Conservation (phyloP, 2,113 vertebrate species). For the Pseudonaja textilis region DNA sequence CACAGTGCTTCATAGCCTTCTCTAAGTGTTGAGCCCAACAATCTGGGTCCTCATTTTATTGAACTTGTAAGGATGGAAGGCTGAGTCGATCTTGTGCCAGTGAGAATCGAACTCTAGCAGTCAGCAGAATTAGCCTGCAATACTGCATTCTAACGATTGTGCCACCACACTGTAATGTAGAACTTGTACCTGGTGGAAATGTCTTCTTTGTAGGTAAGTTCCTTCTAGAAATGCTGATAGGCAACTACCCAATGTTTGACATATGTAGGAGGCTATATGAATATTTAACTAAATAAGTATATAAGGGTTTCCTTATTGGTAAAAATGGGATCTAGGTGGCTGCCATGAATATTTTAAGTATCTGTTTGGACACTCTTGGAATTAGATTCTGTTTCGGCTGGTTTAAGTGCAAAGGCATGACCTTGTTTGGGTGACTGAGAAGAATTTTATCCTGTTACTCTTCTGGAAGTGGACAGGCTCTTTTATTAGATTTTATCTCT, state of each 20-base stretch:
- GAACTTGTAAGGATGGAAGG: background rate
- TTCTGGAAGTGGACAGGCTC: background rate
- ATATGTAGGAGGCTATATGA: background rate
- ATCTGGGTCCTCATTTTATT: background rate
- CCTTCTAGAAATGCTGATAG: background rate
- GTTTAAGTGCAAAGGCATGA: background rate
- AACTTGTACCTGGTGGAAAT: background rate
- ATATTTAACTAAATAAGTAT: background rate
- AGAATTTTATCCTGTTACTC: background rate
- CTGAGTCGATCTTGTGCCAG: background rate
- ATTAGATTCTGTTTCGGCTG: background rate
- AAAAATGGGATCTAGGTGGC: background rate
- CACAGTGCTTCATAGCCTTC: background rate
- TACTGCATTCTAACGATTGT: background rate
- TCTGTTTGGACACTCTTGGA: background rate
- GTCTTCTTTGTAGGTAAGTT: background rate
- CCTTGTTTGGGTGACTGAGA: background rate
- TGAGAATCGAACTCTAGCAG: background rate
- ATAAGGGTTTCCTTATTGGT: background rate
- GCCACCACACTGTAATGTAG: background rate
- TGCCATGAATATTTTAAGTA: background rate
- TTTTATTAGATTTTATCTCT: background rate
- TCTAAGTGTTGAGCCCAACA: background rate
- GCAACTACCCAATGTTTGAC: background rate
- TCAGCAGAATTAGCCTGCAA: background rate